Conservation (phyloP, 2,113 vertebrate genomes). For the Colossoma macropomum region DNA sequence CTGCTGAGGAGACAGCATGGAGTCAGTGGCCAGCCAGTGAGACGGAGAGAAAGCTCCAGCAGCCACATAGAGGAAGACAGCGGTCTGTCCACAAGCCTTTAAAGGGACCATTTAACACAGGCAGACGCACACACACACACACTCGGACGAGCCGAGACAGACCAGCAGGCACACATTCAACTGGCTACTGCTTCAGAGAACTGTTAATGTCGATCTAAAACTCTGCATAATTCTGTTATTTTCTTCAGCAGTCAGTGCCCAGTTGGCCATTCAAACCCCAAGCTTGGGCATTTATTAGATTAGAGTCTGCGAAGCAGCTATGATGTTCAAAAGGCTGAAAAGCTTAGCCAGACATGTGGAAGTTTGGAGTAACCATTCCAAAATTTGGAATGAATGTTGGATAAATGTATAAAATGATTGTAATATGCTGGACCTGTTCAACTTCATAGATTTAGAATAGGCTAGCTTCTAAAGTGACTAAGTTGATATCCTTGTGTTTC, state of each 20-base stretch:
- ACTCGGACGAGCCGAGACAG: background rate
- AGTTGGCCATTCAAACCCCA: background rate
- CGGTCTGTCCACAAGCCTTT: background rate
- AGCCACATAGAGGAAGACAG: background rate
- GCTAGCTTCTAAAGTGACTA: too few species aligned
- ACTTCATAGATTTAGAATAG: too few species aligned
- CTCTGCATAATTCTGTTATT: background rate
- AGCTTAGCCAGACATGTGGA: background rate
- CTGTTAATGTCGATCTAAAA: background rate
- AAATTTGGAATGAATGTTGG: too few species aligned
- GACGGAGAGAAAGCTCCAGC: background rate
- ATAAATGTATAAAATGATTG: too few species aligned
- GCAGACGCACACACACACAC: slow-evolving; percentile 1
- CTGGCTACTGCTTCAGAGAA: background rate
- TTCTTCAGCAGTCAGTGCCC: background rate
- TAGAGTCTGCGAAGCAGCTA: background rate
- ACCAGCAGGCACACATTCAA: background rate
- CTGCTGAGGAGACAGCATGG: background rate
- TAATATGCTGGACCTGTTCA: too few species aligned
- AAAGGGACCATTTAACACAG: slow-evolving; percentile 9
- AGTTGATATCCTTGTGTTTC: too few species aligned
- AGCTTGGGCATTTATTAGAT: background rate
- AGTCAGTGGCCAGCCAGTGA: slow-evolving; percentile 6
- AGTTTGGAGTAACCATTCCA: background rate
- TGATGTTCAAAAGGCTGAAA: background rate